phyloP scores from a whole-genome alignment of 2,888 invertebrate genomes.

The Alloscopus bannaensis region DNA sequence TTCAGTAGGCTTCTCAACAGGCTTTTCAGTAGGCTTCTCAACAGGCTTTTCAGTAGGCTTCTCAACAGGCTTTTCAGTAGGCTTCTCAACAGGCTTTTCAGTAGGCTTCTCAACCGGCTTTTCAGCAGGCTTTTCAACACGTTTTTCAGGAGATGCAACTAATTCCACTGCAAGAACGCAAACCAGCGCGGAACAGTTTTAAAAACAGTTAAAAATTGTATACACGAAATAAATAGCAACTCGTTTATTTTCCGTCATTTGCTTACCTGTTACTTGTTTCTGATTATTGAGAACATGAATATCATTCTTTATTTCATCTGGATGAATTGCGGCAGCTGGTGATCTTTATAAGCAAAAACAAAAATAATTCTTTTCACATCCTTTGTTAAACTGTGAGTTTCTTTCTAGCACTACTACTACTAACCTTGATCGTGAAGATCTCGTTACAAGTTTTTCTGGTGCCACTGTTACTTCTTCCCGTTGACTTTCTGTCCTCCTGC shows the following conservation, averaged over 20 bases:
- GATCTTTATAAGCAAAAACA: background rate
- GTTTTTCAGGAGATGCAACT: background rate
- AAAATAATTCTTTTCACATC: background rate
- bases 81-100: background rate
- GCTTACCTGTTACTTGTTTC: no score
- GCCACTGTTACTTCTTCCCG: slow-evolving; percentile 41
- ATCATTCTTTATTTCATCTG: background rate
- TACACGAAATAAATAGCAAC: no score
- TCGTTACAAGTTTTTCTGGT: slow-evolving; percentile 33
- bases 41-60: no score
- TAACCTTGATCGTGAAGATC: slow-evolving; percentile 39
- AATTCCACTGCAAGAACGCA: no score
- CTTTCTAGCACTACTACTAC: background rate
- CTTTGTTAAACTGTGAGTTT: background rate
- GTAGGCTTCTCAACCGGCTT: background rate
- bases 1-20: slow-evolving; percentile 9
- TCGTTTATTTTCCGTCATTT: no score
- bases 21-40: background rate
- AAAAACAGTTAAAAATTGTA: background rate
- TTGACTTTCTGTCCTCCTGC: slow-evolving; percentile 38
- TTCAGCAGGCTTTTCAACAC: background rate
- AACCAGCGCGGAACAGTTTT: no score
- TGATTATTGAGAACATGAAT: background rate
- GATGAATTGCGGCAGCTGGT: background rate
- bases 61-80: background rate